A percentile compares a stretch with the other conserved stretches of the same genome.
phyloP scores from a whole-genome alignment of 2,797 vertebrate species.

The Graptemys geographica region DNA sequence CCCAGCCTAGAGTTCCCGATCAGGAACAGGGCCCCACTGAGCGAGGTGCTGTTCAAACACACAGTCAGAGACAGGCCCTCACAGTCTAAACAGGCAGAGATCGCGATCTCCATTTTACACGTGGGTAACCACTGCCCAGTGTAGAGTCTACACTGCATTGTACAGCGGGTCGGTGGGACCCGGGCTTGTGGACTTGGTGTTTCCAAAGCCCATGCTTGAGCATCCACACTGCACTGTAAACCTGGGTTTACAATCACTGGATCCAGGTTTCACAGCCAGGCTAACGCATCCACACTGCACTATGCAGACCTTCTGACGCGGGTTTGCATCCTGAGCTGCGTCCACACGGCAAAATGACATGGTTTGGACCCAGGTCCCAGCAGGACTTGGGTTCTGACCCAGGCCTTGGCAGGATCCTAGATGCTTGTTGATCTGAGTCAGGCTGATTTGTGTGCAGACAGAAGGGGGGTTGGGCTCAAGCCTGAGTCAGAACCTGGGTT shows the following conservation, averaged over 20 bases:
- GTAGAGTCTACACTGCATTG: background rate
- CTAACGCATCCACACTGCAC: background rate
- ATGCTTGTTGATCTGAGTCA: background rate
- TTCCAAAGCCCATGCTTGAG: background rate
- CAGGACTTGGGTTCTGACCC: background rate
- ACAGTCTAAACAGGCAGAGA: background rate
- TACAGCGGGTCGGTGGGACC: background rate
- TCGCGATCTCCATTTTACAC: background rate
- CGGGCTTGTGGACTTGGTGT: background rate
- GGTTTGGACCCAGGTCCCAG: no score
- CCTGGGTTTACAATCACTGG: background rate
- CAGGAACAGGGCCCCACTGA: background rate
- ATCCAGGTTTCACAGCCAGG: background rate
- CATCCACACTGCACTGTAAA: background rate
- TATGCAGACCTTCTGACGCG: background rate
- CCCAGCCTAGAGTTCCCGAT: background rate
- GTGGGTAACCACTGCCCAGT: background rate
- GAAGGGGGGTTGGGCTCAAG: background rate
- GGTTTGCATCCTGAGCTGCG: background rate
- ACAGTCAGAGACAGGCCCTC: background rate
- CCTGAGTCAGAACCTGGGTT: background rate
- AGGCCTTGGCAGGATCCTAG: background rate
- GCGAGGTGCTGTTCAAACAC: background rate
- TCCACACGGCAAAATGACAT: background rate
- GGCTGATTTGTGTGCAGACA: background rate